These are phyloP conservation scores for Dinoponera quadriceps DNA, from an alignment of 1,140 invertebrate species.

Conservation along the genomic window DNA sequence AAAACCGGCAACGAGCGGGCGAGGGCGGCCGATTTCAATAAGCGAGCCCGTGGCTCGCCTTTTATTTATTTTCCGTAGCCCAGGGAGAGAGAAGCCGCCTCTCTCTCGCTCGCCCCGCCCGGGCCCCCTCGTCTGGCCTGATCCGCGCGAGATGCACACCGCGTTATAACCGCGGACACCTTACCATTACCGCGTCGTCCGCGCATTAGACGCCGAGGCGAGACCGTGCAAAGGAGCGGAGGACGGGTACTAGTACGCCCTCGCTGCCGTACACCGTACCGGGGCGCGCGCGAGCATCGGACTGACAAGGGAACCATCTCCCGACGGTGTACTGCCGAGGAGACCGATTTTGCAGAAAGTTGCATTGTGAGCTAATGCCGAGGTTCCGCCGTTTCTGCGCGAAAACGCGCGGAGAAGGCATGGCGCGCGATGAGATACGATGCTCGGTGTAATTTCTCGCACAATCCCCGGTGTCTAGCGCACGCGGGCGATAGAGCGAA, in stretches of 20 bases:
- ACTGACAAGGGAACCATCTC: slow-evolving; percentile 20
- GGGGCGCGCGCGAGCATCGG: background rate
- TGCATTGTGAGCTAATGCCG: slow-evolving; percentile 2
- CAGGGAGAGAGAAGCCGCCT: slow-evolving; percentile 40
- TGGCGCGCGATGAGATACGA: background rate
- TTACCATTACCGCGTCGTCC: slow-evolving; percentile 80
- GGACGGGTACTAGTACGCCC: slow-evolving; percentile 58
- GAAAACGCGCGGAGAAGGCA: background rate
- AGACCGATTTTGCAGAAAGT: slow-evolving; percentile 21
- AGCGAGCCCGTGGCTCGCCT: slow-evolving; percentile 64
- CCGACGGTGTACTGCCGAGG: background rate
- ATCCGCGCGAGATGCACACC: slow-evolving; percentile 58
- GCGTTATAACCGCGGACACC: slow-evolving; percentile 77
- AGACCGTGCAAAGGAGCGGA: slow-evolving; percentile 34
- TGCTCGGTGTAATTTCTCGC: too few relatives aligned
- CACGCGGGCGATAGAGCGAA: too few relatives aligned
- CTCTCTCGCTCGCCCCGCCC: slow-evolving; percentile 24
- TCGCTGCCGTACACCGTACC: slow-evolving; percentile 44
- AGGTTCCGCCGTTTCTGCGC: background rate
- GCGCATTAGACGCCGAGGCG: slow-evolving; percentile 73
- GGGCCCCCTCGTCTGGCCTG: slow-evolving; percentile 10
- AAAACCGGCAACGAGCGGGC: slow-evolving; percentile 80
- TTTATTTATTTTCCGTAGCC: slow-evolving; percentile 70
- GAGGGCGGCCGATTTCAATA: slow-evolving; percentile 81
- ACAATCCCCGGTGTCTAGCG: too few relatives aligned